A percentile compares a stretch with the other conserved stretches of the same genome.
Conservation (phyloP, 2,797 vertebrate genomes). For the Clarias fuscus region DNA sequence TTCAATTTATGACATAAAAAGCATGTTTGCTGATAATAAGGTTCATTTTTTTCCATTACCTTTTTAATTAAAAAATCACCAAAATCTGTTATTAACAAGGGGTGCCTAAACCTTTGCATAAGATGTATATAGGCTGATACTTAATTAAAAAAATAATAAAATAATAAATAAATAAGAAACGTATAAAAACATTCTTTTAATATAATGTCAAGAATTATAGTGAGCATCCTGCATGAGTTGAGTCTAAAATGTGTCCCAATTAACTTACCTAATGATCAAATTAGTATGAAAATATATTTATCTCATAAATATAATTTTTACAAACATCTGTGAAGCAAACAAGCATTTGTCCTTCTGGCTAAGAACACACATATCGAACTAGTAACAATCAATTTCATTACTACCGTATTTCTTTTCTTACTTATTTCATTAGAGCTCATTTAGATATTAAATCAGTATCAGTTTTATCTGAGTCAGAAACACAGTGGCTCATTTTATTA, state of each 20-base stretch:
- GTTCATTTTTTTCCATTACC: no score
- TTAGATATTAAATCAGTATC: not conserved
- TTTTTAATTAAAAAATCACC: no score
- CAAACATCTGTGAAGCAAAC: not conserved
- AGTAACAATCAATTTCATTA: not conserved
- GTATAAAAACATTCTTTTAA: not conserved
- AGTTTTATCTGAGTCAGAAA: not conserved
- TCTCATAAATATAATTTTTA: not conserved
- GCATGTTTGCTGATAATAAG: no score
- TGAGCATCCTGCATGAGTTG: not conserved
- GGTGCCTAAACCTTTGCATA: no score
- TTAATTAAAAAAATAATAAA: no score
- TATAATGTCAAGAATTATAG: not conserved
- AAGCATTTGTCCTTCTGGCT: no score
- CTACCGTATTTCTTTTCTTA: not conserved
- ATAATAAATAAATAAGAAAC: not conserved
- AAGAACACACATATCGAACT: not conserved
- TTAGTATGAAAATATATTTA: not conserved
- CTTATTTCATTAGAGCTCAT: not conserved
- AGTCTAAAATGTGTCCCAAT: not conserved
- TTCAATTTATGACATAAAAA: no score
- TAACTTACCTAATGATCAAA: not conserved
- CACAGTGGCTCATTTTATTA: not conserved
- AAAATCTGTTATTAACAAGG: no score
- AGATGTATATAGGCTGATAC: no score